Evolutionary conservation across 2,888 invertebrate genomes (phyloP).

Genomic region (Allophyes oxyacanthae): DNA sequence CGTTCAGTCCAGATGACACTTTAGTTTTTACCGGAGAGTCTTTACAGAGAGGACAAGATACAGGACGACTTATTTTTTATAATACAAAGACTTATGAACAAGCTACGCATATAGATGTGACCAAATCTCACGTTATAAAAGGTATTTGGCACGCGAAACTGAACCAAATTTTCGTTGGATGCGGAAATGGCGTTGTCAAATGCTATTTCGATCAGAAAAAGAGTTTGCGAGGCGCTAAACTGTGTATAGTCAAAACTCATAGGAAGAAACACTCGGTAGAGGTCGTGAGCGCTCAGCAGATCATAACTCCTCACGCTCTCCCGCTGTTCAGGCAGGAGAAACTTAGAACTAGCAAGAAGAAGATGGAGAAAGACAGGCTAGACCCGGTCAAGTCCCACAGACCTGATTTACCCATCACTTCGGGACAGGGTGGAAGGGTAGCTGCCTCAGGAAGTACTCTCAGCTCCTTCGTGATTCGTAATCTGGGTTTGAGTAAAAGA

Average conservation of each 20-base stretch:
- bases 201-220: slow-evolving; percentile 96
- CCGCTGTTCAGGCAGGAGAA: slow-evolving; percentile 98
- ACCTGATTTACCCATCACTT: slow-evolving; percentile 96
- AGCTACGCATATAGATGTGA: slow-evolving; percentile 93
- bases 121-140: slow-evolving; percentile 95
- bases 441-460: slow-evolving; percentile 98
- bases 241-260: slow-evolving; percentile 95
- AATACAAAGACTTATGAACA: slow-evolving; percentile 93
- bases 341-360: slow-evolving; percentile 95
- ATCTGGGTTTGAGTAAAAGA: slow-evolving; percentile 97
- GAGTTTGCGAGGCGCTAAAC: slow-evolving; percentile 96
- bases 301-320: slow-evolving; percentile 98
- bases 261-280: slow-evolving; percentile 95
- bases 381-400: slow-evolving; percentile 95
- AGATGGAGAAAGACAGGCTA: slow-evolving; percentile 96
- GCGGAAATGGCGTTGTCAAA: slow-evolving; percentile 96
- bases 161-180: slow-evolving; percentile 98
- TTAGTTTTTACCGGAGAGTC: slow-evolving; percentile 97
- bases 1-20: slow-evolving; percentile 97
- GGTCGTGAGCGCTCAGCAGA: slow-evolving; percentile 96
- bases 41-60: slow-evolving; percentile 90
- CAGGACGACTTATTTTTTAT: slow-evolving; percentile 94
- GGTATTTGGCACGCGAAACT: slow-evolving; percentile 98
- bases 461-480: slow-evolving; percentile 98
- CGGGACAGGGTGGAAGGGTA: slow-evolving; percentile 97